Conservation (phyloP, 2,797 vertebrate species). For the Molothrus aeneus region DNA sequence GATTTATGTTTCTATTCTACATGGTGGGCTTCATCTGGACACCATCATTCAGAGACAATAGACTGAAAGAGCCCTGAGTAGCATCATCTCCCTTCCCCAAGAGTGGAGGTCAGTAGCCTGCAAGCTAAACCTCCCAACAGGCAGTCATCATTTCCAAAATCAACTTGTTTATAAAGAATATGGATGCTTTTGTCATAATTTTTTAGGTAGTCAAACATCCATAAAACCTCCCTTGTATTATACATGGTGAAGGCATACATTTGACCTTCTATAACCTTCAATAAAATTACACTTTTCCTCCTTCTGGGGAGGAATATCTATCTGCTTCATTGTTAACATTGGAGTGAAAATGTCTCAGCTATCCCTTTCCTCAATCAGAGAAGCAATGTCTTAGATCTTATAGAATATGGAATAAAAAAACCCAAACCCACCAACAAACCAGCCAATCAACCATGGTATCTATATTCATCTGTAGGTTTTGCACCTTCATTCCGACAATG, state of each 20-base stretch:
- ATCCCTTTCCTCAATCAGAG: not conserved
- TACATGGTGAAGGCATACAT: not conserved
- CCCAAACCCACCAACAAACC: rapidly evolving
- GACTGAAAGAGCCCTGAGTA: not conserved
- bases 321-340: not conserved
- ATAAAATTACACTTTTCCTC: not conserved
- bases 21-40: not conserved
- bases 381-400: not conserved
- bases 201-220: not conserved
- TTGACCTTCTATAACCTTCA: not conserved
- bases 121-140: not conserved
- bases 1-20: not conserved
- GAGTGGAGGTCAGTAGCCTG: not conserved
- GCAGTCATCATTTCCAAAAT: not conserved
- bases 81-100: not conserved
- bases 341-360: not conserved
- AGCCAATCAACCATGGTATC: not conserved
- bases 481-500: not conserved
- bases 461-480: not conserved
- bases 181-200: not conserved
- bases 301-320: not conserved
- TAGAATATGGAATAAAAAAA: not conserved
- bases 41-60: not conserved
- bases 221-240: rapidly evolving
- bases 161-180: not conserved